Conservation (phyloP, 2,888 invertebrate species). For the Leucania comma region DNA sequence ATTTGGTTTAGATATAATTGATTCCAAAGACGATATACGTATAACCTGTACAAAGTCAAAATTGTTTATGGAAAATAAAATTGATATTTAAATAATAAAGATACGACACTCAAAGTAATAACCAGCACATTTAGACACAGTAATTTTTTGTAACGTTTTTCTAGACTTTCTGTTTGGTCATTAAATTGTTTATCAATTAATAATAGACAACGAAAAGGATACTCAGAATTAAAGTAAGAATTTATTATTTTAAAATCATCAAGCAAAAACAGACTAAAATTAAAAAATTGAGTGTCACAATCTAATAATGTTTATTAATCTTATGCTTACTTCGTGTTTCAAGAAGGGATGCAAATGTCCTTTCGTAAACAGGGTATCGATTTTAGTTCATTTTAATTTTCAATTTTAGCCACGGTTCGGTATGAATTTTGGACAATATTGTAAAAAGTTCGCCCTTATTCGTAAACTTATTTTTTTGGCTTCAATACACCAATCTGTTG, state of each 20-base stretch:
- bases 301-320: slow-evolving; percentile 21
- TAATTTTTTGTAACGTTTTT: neutral
- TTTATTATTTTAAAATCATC: neutral
- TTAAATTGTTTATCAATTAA: neutral
- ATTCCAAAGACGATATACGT: slow-evolving; percentile 63
- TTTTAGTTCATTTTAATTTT: slow-evolving; percentile 70
- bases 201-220: slow-evolving; percentile 17
- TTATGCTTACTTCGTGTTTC: slow-evolving; percentile 58
- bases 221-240: neutral
- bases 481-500: slow-evolving; percentile 33
- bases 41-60: slow-evolving; percentile 61
- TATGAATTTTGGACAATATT: slow-evolving; percentile 84
- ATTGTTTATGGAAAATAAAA: slow-evolving; percentile 33
- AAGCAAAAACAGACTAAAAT: fast-evolving
- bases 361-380: slow-evolving; percentile 82
- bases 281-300: slow-evolving; percentile 27
- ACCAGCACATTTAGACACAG: neutral
- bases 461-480: slow-evolving; percentile 65
- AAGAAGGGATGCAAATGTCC: slow-evolving; percentile 63
- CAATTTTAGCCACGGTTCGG: slow-evolving; percentile 70
- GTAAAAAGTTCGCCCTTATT: slow-evolving; percentile 76
- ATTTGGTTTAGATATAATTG: slow-evolving; percentile 35
- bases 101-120: slow-evolving; percentile 31
- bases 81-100: slow-evolving; percentile 31
- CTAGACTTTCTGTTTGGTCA: neutral